Evolutionary conservation across 1,140 invertebrate genomes (phyloP).

Genomic region (Drosophila tropicalis): DNA sequence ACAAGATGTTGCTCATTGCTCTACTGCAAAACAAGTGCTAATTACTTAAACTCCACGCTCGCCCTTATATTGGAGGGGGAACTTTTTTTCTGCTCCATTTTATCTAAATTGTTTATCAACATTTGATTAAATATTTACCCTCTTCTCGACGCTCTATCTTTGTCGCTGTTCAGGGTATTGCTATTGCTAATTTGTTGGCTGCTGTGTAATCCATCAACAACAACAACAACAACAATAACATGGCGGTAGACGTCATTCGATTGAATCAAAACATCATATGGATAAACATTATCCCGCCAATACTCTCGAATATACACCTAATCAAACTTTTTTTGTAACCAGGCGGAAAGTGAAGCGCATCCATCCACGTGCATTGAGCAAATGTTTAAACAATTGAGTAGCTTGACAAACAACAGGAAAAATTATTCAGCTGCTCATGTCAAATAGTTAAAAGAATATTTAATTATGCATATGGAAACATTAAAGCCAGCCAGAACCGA

Average conservation of each 20-base stretch:
- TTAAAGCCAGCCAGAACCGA: too few species aligned
- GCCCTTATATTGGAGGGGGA: slow-evolving; percentile 51
- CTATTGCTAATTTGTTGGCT: background rate
- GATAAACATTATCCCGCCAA: background rate
- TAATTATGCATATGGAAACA: background rate
- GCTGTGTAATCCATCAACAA: slow-evolving; percentile 8
- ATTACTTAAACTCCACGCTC: background rate
- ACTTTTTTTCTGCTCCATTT: background rate
- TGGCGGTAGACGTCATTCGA: slow-evolving; percentile 31
- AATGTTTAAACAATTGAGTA: slow-evolving; percentile 36
- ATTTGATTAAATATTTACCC: slow-evolving; percentile 72
- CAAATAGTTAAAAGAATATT: background rate
- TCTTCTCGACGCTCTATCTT: slow-evolving; percentile 27
- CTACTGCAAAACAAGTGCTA: slow-evolving; percentile 39
- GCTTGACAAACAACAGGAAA: slow-evolving; percentile 13
- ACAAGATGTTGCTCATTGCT: slow-evolving; percentile 47
- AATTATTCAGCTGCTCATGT: background rate
- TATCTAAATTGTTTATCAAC: slow-evolving; percentile 40
- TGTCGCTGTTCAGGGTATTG: slow-evolving; percentile 28
- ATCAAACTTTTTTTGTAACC: too few species aligned
- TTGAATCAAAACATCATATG: slow-evolving; percentile 22
- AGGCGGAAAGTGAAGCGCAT: background rate
- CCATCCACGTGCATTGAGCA: slow-evolving; percentile 25
- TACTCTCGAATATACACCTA: too few species aligned
- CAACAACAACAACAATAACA: background rate